Conservation (phyloP, 2,797 vertebrate species). For the Ficedula albicollis region DNA sequence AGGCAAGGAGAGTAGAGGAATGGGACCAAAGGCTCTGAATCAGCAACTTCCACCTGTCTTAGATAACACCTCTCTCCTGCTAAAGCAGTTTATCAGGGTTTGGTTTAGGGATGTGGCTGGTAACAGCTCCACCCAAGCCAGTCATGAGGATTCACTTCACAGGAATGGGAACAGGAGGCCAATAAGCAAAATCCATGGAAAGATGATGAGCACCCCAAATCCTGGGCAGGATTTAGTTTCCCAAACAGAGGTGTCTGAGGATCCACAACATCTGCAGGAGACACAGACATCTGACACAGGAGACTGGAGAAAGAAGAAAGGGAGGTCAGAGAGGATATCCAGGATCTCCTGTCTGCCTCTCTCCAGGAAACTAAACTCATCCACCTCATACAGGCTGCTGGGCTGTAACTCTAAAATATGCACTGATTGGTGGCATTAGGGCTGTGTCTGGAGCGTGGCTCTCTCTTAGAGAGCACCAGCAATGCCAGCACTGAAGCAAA, state of each 20-base stretch:
- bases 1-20: background rate
- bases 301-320: background rate
- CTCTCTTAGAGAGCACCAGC: background rate
- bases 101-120: background rate
- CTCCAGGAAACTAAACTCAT: background rate
- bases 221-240: background rate
- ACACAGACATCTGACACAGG: background rate
- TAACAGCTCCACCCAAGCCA: background rate
- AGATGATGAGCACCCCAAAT: background rate
- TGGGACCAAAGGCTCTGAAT: background rate
- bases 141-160: background rate
- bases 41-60: background rate
- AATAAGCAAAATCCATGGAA: background rate
- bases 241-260: background rate
- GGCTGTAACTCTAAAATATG: background rate
- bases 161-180: background rate
- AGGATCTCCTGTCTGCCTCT: fast-evolving
- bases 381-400: background rate
- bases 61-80: background rate
- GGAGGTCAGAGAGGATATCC: background rate
- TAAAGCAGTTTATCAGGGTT: background rate
- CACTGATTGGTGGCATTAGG: background rate
- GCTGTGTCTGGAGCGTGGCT: background rate
- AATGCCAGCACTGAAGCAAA: background rate
- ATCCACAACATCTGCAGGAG: fast-evolving